Conservation (phyloP, 2,888 invertebrate genomes). For the Physocephala rufipes region DNA sequence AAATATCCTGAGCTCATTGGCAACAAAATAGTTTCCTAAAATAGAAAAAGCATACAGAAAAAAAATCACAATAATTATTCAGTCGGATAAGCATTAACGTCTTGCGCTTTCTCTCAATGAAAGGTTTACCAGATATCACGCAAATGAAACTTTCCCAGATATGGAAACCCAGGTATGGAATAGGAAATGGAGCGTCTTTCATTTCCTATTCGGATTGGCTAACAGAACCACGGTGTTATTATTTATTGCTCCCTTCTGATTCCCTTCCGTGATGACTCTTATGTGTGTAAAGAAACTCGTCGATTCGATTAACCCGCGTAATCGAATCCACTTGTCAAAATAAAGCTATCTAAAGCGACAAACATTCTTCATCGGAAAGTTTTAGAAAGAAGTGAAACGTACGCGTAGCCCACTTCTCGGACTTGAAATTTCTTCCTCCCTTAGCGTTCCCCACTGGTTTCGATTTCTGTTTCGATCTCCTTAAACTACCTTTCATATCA, state of each 20-base stretch:
- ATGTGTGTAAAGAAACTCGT: slow-evolving; percentile 24
- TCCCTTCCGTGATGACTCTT: slow-evolving; percentile 4
- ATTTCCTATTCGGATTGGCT: slow-evolving; percentile 66
- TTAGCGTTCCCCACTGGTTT: neutral
- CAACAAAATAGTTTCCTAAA: too few species aligned
- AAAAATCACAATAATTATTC: too few species aligned
- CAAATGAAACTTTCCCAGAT: slow-evolving; percentile 38
- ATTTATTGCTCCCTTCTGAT: too few species aligned
- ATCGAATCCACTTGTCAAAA: neutral
- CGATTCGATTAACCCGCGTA: neutral
- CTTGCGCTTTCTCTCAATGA: too few species aligned
- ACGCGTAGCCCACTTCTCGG: neutral
- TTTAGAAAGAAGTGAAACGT: slow-evolving; percentile 12
- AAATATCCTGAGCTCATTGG: too few species aligned
- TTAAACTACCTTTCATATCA: too few species aligned
- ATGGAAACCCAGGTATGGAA: slow-evolving; percentile 67
- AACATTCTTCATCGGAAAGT: neutral
- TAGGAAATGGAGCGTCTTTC: slow-evolving; percentile 62
- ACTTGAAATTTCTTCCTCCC: neutral
- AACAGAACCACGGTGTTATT: slow-evolving; percentile 62
- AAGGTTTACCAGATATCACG: neutral
- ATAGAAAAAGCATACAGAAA: too few species aligned
- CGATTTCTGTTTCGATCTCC: neutral
- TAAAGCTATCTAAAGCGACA: neutral
- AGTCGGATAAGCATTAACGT: too few species aligned